These are phyloP conservation scores for Lithophane semibrunnea DNA, from an alignment of 2,888 invertebrate genomes.

Conservation along the genomic window DNA sequence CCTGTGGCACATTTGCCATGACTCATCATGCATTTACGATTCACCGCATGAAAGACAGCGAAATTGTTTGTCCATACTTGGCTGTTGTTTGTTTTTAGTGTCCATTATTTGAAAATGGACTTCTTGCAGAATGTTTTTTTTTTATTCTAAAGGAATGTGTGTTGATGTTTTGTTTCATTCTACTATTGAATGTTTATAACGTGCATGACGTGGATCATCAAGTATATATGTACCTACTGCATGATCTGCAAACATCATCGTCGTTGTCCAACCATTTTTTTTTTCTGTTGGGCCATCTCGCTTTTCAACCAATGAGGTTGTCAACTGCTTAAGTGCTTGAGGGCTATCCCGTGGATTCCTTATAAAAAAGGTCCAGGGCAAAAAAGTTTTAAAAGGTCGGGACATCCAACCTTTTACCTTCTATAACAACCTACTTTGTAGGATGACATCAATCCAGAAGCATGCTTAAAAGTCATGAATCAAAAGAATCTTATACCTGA, in stretches of 20 bases:
- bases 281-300: no score
- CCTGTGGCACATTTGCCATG: constrained; percentile 63
- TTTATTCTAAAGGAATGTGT: constrained; percentile 4
- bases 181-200: neutral
- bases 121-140: neutral
- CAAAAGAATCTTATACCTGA: neutral
- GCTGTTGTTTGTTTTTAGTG: constrained; percentile 56
- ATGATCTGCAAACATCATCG: neutral
- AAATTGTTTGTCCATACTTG: constrained; percentile 51
- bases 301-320: no score
- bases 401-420: no score
- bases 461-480: neutral
- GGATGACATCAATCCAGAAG: neutral
- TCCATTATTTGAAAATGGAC: constrained; percentile 35
- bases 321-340: no score
- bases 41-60: constrained; percentile 52
- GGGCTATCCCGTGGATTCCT: no score
- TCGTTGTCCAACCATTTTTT: no score
- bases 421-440: no score
- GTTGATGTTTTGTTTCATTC: neutral
- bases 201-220: neutral
- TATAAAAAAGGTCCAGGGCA: no score
- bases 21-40: constrained; percentile 71
- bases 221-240: neutral
- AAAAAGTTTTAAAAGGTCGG: no score